Conservation (phyloP, 2,888 invertebrate genomes). For the Platycheirus rosarum region DNA sequence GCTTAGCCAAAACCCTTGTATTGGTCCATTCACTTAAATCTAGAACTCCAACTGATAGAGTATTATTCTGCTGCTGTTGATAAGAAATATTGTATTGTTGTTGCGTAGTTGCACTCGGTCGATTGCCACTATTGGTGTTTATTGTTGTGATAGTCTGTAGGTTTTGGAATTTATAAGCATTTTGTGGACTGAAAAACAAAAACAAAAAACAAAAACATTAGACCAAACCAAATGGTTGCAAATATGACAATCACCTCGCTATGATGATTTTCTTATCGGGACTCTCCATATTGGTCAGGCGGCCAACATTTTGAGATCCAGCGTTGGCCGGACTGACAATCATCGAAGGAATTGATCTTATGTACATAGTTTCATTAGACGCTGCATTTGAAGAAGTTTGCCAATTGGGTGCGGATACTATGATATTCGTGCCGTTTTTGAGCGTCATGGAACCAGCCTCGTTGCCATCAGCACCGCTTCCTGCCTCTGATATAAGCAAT, state of each 20-base stretch:
- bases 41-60: constrained; percentile 82
- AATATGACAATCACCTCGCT: constrained; percentile 75
- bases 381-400: constrained; percentile 56
- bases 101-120: constrained; percentile 74
- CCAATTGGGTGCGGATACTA: constrained; percentile 74
- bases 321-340: constrained; percentile 74
- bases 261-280: constrained; percentile 79
- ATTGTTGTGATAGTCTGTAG: constrained; percentile 75
- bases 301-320: constrained; percentile 77
- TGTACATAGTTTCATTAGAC: constrained; percentile 75
- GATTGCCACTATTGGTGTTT: constrained; percentile 69
- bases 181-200: constrained; percentile 75
- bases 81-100: constrained; percentile 77
- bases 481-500: constrained; percentile 69
- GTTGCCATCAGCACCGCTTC: constrained; percentile 29
- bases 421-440: constrained; percentile 78
- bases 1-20: constrained; percentile 94
- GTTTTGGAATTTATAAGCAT: constrained; percentile 78
- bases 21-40: constrained; percentile 97
- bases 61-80: constrained; percentile 84
- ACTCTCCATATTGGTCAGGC: constrained; percentile 75
- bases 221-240: constrained; percentile 8
- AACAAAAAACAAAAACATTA: constrained; percentile 2
- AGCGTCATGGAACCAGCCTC: constrained; percentile 70
- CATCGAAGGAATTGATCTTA: constrained; percentile 75